phyloP scores from a whole-genome alignment of 2,888 invertebrate species.

The Leptopterna dolabrata region DNA sequence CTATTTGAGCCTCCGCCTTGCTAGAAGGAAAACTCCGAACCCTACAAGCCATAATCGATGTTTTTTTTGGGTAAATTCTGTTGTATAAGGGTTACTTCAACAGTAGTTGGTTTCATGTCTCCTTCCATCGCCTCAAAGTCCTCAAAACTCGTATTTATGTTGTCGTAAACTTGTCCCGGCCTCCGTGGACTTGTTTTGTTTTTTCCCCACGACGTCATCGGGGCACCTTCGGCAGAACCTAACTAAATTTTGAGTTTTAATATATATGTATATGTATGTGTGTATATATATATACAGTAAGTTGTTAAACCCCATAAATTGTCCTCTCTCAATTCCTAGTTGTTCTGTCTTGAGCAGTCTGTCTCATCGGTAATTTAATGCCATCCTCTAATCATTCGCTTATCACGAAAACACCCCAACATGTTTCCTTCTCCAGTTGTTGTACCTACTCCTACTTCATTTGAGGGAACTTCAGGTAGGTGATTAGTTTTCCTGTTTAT shows the following conservation, averaged over 20 bases:
- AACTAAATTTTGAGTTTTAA: no score
- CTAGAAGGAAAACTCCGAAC: background rate
- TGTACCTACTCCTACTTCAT: background rate
- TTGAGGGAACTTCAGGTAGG: background rate
- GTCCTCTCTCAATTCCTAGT: no score
- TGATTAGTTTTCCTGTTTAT: background rate
- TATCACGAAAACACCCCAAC: conserved; percentile 8
- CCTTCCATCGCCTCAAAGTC: background rate
- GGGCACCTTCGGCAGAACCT: no score
- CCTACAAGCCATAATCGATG: conserved; percentile 18
- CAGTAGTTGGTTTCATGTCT: background rate
- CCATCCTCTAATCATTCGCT: conserved; percentile 3
- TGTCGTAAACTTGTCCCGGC: background rate
- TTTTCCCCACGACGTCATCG: background rate
- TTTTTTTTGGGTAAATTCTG: conserved; percentile 21
- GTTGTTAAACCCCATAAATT: no score
- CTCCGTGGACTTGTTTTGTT: background rate
- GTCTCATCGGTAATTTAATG: background rate
- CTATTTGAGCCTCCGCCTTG: background rate
- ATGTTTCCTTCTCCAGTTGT: background rate
- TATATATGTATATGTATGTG: no score
- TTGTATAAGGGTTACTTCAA: background rate
- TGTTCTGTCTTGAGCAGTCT: no score
- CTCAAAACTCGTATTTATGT: background rate
- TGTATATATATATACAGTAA: no score